Evolutionary conservation across 1,140 invertebrate species (phyloP).

Genomic region (Drosophila micromelanica): DNA sequence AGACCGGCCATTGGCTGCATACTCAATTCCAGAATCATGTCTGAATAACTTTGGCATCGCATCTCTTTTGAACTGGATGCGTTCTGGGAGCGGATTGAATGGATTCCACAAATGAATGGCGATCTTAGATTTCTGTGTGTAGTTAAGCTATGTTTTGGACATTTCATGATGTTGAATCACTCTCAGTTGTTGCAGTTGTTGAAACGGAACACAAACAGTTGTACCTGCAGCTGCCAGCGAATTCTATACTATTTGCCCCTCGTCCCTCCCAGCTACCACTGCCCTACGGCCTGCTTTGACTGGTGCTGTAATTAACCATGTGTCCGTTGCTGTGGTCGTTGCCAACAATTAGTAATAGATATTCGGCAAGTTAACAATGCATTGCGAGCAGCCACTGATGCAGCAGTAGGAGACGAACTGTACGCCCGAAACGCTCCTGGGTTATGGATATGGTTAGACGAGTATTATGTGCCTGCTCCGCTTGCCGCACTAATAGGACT

Average conservation of each 20-base stretch:
- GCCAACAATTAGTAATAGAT: slow-evolving; percentile 56
- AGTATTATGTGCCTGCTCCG: slow-evolving; percentile 29
- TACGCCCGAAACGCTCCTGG: slow-evolving; percentile 28
- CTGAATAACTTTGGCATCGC: not conserved
- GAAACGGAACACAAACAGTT: slow-evolving; percentile 19
- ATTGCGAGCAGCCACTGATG: slow-evolving; percentile 4
- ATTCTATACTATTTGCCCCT: not conserved
- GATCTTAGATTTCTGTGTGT: not conserved
- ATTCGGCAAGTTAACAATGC: slow-evolving; percentile 54
- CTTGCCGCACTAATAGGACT: slow-evolving; percentile 29
- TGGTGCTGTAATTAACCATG: slow-evolving; percentile 43
- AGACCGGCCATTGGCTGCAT: not conserved
- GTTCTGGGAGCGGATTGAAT: not conserved
- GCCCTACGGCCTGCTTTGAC: not conserved
- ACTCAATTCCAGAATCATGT: not conserved
- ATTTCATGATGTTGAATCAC: not conserved
- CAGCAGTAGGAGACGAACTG: slow-evolving; percentile 6
- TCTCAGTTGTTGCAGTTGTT: not conserved
- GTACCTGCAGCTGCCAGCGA: slow-evolving; percentile 9
- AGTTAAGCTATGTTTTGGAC: not conserved
- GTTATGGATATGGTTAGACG: slow-evolving; percentile 33
- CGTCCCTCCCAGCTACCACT: not conserved
- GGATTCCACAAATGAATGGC: not conserved
- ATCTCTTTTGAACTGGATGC: not conserved
- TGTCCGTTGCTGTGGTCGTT: slow-evolving; percentile 41